Evolutionary conservation across 2,113 vertebrate species (phyloP), one percentile per base, ranked within the genome.

Genomic region (Macrotis lagotis): DNA sequence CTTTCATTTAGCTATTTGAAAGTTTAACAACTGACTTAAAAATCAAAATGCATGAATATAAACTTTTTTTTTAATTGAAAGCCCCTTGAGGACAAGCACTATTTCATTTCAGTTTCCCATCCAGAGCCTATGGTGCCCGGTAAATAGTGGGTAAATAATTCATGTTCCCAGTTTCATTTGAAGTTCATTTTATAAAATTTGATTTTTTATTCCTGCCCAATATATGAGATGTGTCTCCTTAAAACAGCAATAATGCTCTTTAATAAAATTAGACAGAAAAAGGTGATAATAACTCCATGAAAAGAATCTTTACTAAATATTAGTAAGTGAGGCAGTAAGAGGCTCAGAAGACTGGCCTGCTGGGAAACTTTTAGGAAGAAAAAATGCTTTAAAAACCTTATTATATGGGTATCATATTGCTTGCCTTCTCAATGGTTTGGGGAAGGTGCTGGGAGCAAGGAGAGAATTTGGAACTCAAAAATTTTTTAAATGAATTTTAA

Each of bases 291-390:
- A 89, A 90, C 93, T 96, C 90, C 59, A n/a, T 16, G 8, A 94
- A 96, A 95, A 94, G 91, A 91, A 90, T 95, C 89, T 89, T 95
- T 97, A 89, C 83, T 94, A 96, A 96, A 94, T 94, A 96, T 52
- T 93, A 93, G 52, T 66, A 93, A 95, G 89, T 48, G 92, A 97
- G 95, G 89, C 96, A 91, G 88, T 66, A 92, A 94, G 94, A 97
- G 94, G 50, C 91, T 96, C 83, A 88, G 59, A 66, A 83, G 92
- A 49, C 94, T 91, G n/a, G 90, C 91, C 44, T 66, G 51, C 9
- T 28, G 66, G 59, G 50, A 94, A 92, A 92, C 88, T 66, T 31
- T 89, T 10, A 37, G 89, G n/a, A 83, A 83, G 66, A 83, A 83
- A 83, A 83, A 83, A 83, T 24, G n/a, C 66, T 83, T 83, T 83